These are phyloP conservation scores for Xestia ashworthii DNA, from an alignment of 2,888 invertebrate genomes.

Conservation along the genomic window DNA sequence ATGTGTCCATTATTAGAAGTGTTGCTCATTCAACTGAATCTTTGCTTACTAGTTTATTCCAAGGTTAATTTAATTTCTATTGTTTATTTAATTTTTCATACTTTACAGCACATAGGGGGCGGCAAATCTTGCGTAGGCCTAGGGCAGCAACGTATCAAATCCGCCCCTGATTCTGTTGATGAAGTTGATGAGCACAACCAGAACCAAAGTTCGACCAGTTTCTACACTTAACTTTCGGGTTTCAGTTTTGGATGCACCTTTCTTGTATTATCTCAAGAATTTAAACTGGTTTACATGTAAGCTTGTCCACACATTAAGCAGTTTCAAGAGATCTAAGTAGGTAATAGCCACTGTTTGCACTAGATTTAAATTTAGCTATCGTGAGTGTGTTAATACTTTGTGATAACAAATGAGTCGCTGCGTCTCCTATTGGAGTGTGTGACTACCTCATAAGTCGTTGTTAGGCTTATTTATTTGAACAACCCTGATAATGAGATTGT, in stretches of 20 bases:
- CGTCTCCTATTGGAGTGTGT: conserved; percentile 49
- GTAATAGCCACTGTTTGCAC: conserved; percentile 64
- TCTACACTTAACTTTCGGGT: neutral
- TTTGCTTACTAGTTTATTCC: too few relatives aligned
- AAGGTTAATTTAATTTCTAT: too few relatives aligned
- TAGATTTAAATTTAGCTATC: conserved; percentile 70
- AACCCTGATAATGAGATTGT: conserved; percentile 39
- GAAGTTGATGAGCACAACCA: neutral
- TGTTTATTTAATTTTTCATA: too few relatives aligned
- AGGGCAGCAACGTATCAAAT: too few relatives aligned
- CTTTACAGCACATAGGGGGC: too few relatives aligned
- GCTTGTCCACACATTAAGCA: conserved; percentile 9
- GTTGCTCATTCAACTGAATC: too few relatives aligned
- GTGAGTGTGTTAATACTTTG: conserved; percentile 71
- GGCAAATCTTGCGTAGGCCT: too few relatives aligned
- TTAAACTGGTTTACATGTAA: conserved; percentile 7
- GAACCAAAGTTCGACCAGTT: too few relatives aligned
- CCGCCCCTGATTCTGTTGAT: neutral
- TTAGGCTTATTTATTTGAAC: conserved; percentile 51
- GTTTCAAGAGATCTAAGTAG: conserved; percentile 30
- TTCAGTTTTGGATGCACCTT: neutral
- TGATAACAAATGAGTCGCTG: conserved; percentile 67
- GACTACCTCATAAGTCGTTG: conserved; percentile 42
- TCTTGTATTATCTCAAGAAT: neutral
- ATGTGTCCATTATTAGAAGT: too few relatives aligned